Base-by-base conservation (phyloP, 2,113 vertebrate species). In the Hydrochoerus hydrochaeris region DNA sequence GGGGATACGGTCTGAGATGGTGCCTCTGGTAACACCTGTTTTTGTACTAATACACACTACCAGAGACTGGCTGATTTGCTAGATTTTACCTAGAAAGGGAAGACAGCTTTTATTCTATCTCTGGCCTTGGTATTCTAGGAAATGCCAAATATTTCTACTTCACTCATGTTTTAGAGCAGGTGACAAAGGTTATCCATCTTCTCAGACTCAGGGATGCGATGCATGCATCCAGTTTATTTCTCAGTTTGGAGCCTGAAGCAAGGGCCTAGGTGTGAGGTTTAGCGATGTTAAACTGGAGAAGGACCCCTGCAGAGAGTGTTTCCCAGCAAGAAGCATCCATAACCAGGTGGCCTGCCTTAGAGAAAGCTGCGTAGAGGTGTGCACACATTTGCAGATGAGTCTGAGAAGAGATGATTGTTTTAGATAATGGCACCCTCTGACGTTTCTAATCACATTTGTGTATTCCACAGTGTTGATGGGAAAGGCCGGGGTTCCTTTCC, bases 361-460 rank as follows among this genome's bases (percentile, higher is more conserved):
- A 83, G 63, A 91, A 65, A 49, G 38, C 38, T 35, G 49, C 52
- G 41, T 60, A 4, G 49, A 54, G 5, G 38, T 4, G 20, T 11
- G 44, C 5, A 2, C 1, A 3, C 2, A 0, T 16, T 4, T 4
- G 12, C 41, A 28, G 30, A 17, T 9, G 28, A 30, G 28, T 46
- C 84, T 91, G 85, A 91, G 81, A 44, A 73, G 49, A 63, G 52
- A 82, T 85, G 81, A 41, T 77, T 77, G 46, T 24, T 88, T 85
- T 52, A 69, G 81, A 32, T 54, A 38, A 80, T 82, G 62, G 38
- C 19, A 19, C 22, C 14, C 44, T 17, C 6, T 94, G 63, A 75
- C 38, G 7, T 69, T 92, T 91, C 63, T 49, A n/a, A 63, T 63
- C 46, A 46, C 1, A 14, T 49, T 71, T 8, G 26, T 11, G 41